phyloP scores from a whole-genome alignment of 2,113 vertebrate species.

The Quiscalus mexicanus region DNA sequence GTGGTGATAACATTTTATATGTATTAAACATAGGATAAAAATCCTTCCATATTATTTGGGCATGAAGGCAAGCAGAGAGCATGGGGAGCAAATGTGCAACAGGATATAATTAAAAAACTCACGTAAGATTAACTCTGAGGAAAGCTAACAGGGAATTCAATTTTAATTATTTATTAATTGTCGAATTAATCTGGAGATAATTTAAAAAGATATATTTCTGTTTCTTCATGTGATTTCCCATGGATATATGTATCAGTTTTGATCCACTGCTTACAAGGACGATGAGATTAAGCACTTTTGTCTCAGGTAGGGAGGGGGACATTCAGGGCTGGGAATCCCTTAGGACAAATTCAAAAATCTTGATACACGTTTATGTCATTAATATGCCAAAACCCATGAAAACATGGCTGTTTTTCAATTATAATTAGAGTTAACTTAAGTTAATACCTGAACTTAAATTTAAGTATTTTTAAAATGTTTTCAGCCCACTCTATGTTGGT shows the following conservation, averaged over 20 bases:
- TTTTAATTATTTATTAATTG: background rate
- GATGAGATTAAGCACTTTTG: background rate
- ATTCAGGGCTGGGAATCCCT: background rate
- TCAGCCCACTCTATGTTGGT: background rate
- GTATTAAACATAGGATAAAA: background rate
- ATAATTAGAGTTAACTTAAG: background rate
- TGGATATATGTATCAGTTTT: background rate
- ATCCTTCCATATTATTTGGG: background rate
- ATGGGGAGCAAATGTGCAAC: background rate
- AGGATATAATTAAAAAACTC: background rate
- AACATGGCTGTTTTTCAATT: background rate
- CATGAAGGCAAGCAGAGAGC: background rate
- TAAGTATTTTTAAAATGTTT: background rate
- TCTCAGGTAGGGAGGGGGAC: fast-evolving
- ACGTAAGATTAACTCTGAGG: background rate
- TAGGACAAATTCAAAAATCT: background rate
- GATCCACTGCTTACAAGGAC: background rate
- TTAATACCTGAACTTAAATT: background rate
- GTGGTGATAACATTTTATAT: background rate
- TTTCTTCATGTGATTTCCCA: background rate
- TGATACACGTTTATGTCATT: background rate
- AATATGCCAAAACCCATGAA: background rate
- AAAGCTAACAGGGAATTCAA: background rate
- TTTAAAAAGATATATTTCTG: background rate
- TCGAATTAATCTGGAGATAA: background rate